These are phyloP conservation scores for Phania funesta DNA, from an alignment of 2,888 invertebrate genomes.

Conservation along the genomic window DNA sequence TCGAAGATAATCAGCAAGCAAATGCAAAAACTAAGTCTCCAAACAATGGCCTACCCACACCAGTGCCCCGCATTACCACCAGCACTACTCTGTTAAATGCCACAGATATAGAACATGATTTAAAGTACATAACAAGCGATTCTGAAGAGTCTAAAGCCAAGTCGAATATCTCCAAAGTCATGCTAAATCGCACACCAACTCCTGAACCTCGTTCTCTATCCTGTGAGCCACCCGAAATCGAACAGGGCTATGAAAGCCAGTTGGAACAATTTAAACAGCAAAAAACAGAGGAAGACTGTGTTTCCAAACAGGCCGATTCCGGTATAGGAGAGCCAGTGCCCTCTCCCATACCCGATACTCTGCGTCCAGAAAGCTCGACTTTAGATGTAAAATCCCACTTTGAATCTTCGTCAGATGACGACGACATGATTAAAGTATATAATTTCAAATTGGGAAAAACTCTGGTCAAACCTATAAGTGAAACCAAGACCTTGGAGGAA, in stretches of 20 bases:
- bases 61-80: conserved; percentile 73
- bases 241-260: conserved; percentile 44
- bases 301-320: conserved; percentile 77
- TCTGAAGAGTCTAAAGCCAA: conserved; percentile 44
- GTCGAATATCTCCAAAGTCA: conserved; percentile 76
- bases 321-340: conserved; percentile 77
- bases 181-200: conserved; percentile 77
- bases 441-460: conserved; percentile 79
- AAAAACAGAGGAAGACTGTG: conserved; percentile 72
- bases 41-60: conserved; percentile 70
- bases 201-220: conserved; percentile 74
- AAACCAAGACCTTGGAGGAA: conserved; percentile 68
- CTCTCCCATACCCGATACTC: conserved; percentile 73
- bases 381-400: conserved; percentile 71
- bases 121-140: conserved; percentile 34
- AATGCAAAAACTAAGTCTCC: neutral
- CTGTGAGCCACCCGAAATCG: conserved; percentile 65
- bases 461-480: conserved; percentile 70
- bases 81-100: conserved; percentile 67
- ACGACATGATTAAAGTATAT: conserved; percentile 78
- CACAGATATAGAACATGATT: conserved; percentile 25
- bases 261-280: conserved; percentile 47
- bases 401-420: conserved; percentile 80
- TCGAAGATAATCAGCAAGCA: neutral
- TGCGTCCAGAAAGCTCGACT: conserved; percentile 68